phyloP scores from a whole-genome alignment of 2,888 invertebrate genomes.

The Aphrophora alni region DNA sequence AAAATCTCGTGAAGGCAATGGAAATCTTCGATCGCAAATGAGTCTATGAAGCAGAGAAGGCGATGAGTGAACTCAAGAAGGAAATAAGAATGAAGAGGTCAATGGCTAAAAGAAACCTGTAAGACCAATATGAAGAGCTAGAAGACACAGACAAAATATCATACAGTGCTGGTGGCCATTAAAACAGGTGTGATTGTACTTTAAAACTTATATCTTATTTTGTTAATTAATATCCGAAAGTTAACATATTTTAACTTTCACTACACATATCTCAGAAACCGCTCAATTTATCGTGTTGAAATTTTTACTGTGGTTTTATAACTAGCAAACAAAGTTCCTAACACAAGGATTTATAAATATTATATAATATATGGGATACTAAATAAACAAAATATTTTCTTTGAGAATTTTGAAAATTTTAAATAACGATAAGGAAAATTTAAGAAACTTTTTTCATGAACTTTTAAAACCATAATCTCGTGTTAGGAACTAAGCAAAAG shows the following conservation, averaged over 20 bases:
- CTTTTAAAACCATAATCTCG: too few relatives aligned
- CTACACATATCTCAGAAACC: background rate
- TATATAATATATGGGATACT: background rate
- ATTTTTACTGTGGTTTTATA: background rate
- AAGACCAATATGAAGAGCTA: conserved; percentile 4
- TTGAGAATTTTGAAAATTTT: background rate
- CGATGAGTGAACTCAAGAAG: background rate
- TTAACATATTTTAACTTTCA: background rate
- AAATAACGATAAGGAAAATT: background rate
- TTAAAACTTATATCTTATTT: background rate
- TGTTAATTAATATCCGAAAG: too few relatives aligned
- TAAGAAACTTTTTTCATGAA: too few relatives aligned
- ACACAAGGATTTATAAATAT: background rate
- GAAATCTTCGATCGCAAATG: background rate
- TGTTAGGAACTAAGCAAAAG: too few relatives aligned
- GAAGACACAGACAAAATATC: background rate
- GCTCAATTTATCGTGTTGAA: background rate
- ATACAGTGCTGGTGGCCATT: background rate
- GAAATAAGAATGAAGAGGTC: background rate
- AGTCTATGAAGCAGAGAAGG: background rate
- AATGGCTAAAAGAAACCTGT: conserved; percentile 2
- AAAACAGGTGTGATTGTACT: background rate
- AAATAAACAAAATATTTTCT: background rate
- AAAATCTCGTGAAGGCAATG: background rate
- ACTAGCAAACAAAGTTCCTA: background rate